Evolutionary conservation across 1,140 invertebrate genomes (phyloP).

Genomic region (Listronotus oregonensis): DNA sequence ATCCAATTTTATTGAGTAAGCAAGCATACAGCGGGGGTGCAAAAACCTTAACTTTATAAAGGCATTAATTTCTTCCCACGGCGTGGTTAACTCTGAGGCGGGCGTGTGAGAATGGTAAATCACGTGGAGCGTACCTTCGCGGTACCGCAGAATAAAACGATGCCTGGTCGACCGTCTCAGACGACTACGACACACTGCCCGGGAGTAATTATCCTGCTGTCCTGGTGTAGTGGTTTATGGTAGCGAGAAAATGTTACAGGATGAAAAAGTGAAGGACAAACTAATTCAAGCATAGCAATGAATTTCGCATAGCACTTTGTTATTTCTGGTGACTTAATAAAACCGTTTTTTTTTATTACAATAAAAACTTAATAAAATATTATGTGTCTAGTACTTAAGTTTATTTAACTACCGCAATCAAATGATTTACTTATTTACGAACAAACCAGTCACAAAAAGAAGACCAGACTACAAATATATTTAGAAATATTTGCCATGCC

Average conservation of each 20-base stretch:
- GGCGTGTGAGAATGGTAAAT: slow-evolving; percentile 7
- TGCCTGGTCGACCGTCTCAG: slow-evolving; percentile 1
- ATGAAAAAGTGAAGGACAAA: slow-evolving; percentile 1
- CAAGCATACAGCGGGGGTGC: slow-evolving; percentile 7
- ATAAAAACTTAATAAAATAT: too few relatives aligned
- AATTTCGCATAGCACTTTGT: background rate
- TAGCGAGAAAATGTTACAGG: slow-evolving; percentile 1
- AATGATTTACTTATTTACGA: too few relatives aligned
- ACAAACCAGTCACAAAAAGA: too few relatives aligned
- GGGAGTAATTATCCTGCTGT: slow-evolving; percentile 3
- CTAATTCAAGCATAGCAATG: background rate
- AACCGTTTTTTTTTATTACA: too few relatives aligned
- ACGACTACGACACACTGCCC: slow-evolving; percentile 4
- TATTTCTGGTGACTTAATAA: too few relatives aligned
- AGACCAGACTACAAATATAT: too few relatives aligned
- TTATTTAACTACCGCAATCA: too few relatives aligned
- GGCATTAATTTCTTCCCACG: slow-evolving; percentile 8
- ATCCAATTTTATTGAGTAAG: background rate
- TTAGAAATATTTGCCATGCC: too few relatives aligned
- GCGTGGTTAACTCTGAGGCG: background rate
- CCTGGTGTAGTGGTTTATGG: background rate
- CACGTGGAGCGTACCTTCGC: slow-evolving; percentile 6
- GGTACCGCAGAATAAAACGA: slow-evolving; percentile 5
- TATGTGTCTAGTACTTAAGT: too few relatives aligned
- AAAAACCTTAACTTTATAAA: slow-evolving; percentile 4